Evolutionary conservation across 2,113 vertebrate species (phyloP), one percentile per base, ranked within the genome.

Genomic region (Dendrocopos noguchii): DNA sequence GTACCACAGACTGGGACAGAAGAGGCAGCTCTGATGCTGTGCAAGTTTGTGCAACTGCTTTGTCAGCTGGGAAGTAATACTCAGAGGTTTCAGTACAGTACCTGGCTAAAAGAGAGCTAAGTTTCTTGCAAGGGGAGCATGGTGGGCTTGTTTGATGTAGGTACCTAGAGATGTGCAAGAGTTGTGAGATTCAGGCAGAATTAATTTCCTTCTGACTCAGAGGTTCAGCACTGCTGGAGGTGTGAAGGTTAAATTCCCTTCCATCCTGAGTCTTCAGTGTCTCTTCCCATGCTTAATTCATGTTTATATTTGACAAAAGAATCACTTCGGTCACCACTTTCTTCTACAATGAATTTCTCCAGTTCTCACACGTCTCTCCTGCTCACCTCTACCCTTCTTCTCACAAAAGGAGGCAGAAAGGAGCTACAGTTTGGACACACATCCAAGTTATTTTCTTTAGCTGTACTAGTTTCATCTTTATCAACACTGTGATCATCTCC

Each of bases 401-500:
- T 46, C 46, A 56, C 17, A 46, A 55, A 29, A 74, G n/a, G 17
- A 68, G 34, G 22, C 39, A 63, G 34, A 88, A 77, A 77, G 36
- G 29, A 86, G n/a, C 59, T 31, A 46, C 42, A 75, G 0, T 22
- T 44, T 80, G 56, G 55, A 55, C 50, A 15, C 5, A 8, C 3
- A 63, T 63, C 59, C 61, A 77, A 77, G 15, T 13, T 29, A n/a
- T 9, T 67, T 20, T 59, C 83, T 63, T 34, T 34, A 80, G 22
- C 3, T 36, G 7, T 29, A 16, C 5, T 12, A 66, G n/a, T 31
- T 63, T 52, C 6, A 0, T 7, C 33, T 71, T 76, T 60, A 50
- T 36, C 31, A 27, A 63, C 2, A 0, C 15, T 33, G n/a, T 1
- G 1, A 28, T 44, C 8, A 31, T 9, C 36, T 74, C 56, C 19